Evolutionary conservation across 2,113 vertebrate genomes (phyloP).

Genomic region (Climacteris rufus): DNA sequence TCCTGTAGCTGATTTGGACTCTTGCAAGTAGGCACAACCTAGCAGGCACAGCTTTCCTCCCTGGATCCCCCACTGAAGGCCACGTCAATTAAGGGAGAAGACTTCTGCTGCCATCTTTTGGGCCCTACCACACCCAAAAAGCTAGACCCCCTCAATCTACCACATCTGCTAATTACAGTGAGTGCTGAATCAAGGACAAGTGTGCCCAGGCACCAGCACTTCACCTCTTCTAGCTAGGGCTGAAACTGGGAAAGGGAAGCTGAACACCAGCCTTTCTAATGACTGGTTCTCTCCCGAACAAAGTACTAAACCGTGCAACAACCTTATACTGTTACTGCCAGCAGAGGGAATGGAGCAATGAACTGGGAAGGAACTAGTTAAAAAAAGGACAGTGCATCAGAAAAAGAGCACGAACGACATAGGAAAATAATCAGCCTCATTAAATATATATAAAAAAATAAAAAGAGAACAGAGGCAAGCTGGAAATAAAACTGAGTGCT

Average conservation of each 20-base stretch:
- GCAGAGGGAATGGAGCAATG: background rate
- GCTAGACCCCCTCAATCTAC: too few relatives aligned
- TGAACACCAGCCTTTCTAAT: background rate
- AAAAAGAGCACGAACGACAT: background rate
- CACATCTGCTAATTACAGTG: background rate
- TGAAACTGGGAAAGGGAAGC: background rate
- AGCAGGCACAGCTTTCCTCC: background rate
- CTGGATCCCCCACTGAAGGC: rapidly evolving
- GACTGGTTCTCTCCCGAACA: rapidly evolving
- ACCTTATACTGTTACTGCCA: background rate
- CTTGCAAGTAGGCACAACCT: background rate
- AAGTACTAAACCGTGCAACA: rapidly evolving
- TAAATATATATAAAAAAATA: background rate
- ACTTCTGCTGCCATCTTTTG: too few relatives aligned
- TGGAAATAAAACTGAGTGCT: background rate
- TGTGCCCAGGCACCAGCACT: background rate
- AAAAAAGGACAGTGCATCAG: background rate
- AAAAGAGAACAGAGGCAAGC: background rate
- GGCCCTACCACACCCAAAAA: too few relatives aligned
- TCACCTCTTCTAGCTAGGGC: background rate
- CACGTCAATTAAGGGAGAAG: background rate
- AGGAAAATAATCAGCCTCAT: background rate
- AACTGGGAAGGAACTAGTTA: background rate
- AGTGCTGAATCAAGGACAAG: background rate
- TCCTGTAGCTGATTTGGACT: background rate